Evolutionary conservation across 1,140 invertebrate species (phyloP), one percentile per base, ranked within the genome.

Genomic region (Hydropsyche tenuis): DNA sequence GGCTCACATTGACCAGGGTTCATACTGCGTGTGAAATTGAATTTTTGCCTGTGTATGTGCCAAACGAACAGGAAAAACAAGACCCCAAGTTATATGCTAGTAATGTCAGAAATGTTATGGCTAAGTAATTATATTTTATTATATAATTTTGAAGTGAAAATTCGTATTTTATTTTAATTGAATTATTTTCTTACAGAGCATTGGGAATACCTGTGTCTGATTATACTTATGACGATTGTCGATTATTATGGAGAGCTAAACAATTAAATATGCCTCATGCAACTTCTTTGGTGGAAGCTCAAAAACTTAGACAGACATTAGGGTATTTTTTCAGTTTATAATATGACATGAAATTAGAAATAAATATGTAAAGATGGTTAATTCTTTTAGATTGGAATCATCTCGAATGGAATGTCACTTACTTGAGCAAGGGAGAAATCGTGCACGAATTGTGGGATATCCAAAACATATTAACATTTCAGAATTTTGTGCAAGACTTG

Each of bases 11-110:
- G 75, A 94, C 95, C 5, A 94, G 97, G 83, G 91, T 97, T 74
- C 91, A 94, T 79, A 97, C 93, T 76, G 90, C 90, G 63, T 93
- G 94, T 80, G 96, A 98, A 87, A 93, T 99, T 64, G 96, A 98
- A 87, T 98, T 95, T 85, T 87, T 99, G 12, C 96, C 96, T 0
- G 94, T 98, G 0, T 97, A 98, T 84, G 88, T 86, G 14, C 96
- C 96, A 1, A 95, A 86, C 78, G 92, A 94, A 76, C 93, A 91
- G 72, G 96, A 98, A 82, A 93, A 92, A 81, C 85, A 87, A 73
- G 91, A 98, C 86, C 92, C 95, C 0, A 95, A 94, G 81, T 85
- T 98, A 12, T 99, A 92, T 85, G 96, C 96, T 1, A 89, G 90
- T 74, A 98, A 98, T 85, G 96, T 99, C 16, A 86, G 95, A 74